These are phyloP conservation scores for Dasypus novemcinctus DNA, from an alignment of 2,113 vertebrate species.

Conservation along the genomic window DNA sequence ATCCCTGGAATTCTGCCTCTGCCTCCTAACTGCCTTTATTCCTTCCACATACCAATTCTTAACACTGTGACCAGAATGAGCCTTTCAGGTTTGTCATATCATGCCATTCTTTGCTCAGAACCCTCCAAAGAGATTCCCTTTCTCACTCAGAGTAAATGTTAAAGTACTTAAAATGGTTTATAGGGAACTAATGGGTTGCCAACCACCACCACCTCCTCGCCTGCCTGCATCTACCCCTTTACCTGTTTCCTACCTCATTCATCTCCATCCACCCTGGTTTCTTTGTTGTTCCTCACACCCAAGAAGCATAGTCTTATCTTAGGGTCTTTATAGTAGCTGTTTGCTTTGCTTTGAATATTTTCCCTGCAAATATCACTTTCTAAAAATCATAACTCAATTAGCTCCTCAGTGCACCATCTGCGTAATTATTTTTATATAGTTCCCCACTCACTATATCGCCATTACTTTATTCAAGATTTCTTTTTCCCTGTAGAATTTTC, in stretches of 20 bases:
- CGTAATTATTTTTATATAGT: background rate
- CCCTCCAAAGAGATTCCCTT: background rate
- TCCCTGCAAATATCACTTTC: too few species aligned
- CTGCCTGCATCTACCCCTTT: background rate
- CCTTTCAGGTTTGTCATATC: background rate
- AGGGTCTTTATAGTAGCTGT: too few species aligned
- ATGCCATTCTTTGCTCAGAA: background rate
- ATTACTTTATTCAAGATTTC: background rate
- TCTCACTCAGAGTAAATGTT: background rate
- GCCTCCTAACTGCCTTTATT: background rate
- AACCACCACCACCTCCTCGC: background rate
- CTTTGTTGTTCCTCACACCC: background rate
- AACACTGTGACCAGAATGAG: background rate
- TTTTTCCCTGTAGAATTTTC: background rate
- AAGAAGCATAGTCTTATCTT: background rate
- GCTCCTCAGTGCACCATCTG: background rate
- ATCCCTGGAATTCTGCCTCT: background rate
- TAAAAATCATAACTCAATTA: background rate
- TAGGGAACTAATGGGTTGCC: background rate
- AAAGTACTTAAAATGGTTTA: background rate
- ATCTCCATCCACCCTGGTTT: background rate
- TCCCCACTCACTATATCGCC: background rate
- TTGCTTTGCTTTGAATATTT: background rate
- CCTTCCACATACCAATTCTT: background rate
- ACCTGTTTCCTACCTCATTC: background rate